phyloP scores from a whole-genome alignment of 2,113 vertebrate species.

The Ptilonorhynchus violaceus region DNA sequence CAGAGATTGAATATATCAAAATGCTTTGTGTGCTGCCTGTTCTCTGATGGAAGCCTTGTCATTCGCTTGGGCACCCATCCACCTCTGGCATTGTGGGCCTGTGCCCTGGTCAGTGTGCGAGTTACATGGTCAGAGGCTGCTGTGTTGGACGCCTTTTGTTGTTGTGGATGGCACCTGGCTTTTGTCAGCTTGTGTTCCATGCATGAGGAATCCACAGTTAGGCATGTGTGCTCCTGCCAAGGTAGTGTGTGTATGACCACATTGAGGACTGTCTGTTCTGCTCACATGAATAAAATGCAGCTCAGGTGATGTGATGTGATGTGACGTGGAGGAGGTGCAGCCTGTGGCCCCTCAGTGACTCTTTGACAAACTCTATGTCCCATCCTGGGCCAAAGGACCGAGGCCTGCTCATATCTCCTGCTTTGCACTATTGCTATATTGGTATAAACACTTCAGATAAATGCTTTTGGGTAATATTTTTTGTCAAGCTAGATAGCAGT shows the following conservation, averaged over 20 bases:
- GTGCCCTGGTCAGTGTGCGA: background rate
- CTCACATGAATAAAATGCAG: background rate
- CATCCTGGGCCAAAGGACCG: background rate
- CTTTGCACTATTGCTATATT: background rate
- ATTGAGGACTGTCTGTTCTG: background rate
- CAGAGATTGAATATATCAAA: background rate
- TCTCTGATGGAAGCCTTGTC: background rate
- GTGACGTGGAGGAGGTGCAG: background rate
- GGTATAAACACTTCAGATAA: background rate
- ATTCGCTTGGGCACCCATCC: background rate
- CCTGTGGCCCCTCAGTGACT: background rate
- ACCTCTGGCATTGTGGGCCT: background rate
- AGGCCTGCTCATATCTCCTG: background rate
- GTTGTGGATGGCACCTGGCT: background rate
- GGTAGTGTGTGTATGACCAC: background rate
- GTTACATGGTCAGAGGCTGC: background rate
- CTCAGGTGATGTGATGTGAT: background rate
- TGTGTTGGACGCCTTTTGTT: background rate
- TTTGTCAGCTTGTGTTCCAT: background rate
- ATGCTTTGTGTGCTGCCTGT: background rate
- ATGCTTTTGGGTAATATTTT: background rate
- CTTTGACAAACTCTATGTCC: background rate
- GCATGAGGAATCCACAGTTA: background rate
- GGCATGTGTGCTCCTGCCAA: background rate
- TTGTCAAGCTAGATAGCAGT: background rate